Conservation (phyloP, 2,113 vertebrate species). For the Hippocampus comes region DNA sequence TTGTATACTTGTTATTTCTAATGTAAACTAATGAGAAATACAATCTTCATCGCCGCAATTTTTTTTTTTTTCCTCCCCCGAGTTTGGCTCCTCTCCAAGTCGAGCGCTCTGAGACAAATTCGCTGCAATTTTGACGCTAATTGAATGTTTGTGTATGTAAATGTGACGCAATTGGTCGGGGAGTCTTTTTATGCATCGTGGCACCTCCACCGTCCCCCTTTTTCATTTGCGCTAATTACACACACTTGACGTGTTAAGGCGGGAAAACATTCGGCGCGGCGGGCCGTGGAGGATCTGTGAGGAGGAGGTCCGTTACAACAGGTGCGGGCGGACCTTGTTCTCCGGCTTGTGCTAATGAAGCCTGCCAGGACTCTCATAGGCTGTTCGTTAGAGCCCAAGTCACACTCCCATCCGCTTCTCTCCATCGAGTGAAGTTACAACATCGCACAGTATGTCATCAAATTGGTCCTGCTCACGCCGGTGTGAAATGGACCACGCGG, state of each 20-base stretch:
- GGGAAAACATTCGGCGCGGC: background rate
- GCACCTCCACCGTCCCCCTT: background rate
- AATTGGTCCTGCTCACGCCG: background rate
- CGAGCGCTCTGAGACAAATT: background rate
- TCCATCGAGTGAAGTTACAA: conserved; percentile 29
- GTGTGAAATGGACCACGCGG: background rate
- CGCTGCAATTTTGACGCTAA: conserved; percentile 6
- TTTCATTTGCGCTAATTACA: background rate
- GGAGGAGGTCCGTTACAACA: conserved; percentile 47
- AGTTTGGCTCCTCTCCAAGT: background rate
- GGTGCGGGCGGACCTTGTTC: conserved; percentile 41
- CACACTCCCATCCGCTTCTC: conserved; percentile 16
- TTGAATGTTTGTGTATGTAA: conserved; percentile 13
- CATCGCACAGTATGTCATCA: background rate
- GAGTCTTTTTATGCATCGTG: conserved; percentile 7
- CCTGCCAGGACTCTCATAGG: conserved; percentile 37
- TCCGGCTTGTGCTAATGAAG: conserved; percentile 52
- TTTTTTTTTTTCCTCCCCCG: background rate
- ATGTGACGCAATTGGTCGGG: background rate
- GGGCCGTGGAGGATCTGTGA: background rate
- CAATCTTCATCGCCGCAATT: background rate
- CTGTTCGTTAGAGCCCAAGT: conserved; percentile 45
- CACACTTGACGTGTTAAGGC: background rate
- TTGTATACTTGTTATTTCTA: background rate
- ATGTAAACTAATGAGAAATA: conserved; percentile 2